phyloP scores from a whole-genome alignment of 1,140 invertebrate species.

The Sitobion miscanthi region DNA sequence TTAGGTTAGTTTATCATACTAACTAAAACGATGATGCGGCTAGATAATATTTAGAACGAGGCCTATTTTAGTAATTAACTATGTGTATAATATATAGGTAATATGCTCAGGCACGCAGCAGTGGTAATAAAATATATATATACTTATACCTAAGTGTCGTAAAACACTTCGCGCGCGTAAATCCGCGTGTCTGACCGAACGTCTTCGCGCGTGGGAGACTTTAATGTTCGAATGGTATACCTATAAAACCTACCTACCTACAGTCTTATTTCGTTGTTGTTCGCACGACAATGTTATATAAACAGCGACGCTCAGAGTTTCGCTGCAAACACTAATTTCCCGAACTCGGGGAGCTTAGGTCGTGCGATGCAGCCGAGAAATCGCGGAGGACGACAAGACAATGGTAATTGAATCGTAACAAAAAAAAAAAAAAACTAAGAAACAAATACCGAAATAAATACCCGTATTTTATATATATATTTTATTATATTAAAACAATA shows the following conservation, averaged over 20 bases:
- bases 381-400: background rate
- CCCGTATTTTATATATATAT: background rate
- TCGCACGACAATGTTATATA: background rate
- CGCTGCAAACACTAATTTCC: background rate
- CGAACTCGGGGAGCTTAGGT: background rate
- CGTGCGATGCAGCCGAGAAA: background rate
- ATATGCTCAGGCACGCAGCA: background rate
- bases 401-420: conserved; percentile 10
- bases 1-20: background rate
- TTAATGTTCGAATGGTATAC: background rate
- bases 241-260: background rate
- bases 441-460: background rate
- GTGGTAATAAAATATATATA: background rate
- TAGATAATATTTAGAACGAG: background rate
- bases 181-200: background rate
- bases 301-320: background rate
- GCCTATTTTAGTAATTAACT: background rate
- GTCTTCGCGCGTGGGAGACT: background rate
- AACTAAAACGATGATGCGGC: background rate
- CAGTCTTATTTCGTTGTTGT: background rate
- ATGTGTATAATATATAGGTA: background rate
- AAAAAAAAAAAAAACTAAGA: background rate
- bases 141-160: background rate
- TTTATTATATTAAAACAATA: background rate
- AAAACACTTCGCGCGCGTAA: background rate